Conservation (phyloP, 2,113 vertebrate species). For the Acrocephalus arundinaceus region DNA sequence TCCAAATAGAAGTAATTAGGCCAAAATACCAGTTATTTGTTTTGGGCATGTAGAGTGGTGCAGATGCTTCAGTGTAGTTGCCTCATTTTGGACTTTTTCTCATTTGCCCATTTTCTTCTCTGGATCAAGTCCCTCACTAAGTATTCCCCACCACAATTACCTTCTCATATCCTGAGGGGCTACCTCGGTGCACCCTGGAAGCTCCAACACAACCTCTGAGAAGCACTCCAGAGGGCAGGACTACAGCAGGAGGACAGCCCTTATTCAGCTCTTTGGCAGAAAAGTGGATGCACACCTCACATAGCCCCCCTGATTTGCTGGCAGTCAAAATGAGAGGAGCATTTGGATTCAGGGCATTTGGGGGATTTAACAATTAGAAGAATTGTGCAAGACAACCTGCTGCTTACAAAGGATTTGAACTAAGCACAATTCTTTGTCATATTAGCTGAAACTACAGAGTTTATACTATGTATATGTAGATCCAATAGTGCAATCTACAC, state of each 20-base stretch:
- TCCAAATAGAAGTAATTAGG: not conserved
- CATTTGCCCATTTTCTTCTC: not conserved
- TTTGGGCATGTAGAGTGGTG: not conserved
- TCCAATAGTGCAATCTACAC: not conserved
- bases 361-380: not conserved
- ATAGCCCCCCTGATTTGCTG: accelerated
- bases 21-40: not conserved
- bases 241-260: not conserved
- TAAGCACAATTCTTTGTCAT: not conserved
- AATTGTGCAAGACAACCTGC: not conserved
- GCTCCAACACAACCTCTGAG: not conserved
- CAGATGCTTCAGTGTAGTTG: not conserved
- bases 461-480: too few species aligned
- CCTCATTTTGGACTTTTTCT: not conserved
- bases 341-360: not conserved
- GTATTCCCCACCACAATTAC: not conserved
- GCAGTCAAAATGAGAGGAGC: not conserved
- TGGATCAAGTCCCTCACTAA: not conserved
- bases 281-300: not conserved
- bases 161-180: not conserved
- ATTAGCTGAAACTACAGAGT: not conserved
- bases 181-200: not conserved
- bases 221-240: not conserved
- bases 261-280: not conserved
- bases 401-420: not conserved